These are phyloP conservation scores for Seriola aureovittata DNA, from an alignment of 2,113 vertebrate species.

Conservation along the genomic window DNA sequence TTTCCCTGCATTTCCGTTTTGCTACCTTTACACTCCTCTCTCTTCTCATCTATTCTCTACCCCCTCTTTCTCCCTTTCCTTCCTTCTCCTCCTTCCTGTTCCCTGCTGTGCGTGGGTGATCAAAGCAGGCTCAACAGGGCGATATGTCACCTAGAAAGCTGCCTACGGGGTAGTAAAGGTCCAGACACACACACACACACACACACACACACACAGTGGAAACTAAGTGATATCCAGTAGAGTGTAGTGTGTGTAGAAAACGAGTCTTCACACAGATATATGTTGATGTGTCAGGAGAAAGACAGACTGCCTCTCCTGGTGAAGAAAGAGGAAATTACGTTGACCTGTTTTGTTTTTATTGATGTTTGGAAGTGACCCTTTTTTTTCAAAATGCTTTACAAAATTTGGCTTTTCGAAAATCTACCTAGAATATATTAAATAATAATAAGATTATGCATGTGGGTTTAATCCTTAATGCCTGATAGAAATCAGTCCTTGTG, in stretches of 20 bases:
- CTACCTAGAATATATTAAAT: not conserved
- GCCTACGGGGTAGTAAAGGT: constrained; percentile 49
- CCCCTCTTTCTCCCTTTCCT: constrained; percentile 21
- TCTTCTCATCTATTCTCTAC: constrained; percentile 24
- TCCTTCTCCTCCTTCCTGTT: constrained; percentile 40
- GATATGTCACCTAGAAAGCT: constrained; percentile 61
- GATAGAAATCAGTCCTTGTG: not conserved
- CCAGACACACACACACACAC: constrained; percentile 30
- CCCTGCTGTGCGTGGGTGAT: constrained; percentile 56
- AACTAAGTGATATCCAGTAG: not conserved
- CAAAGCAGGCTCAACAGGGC: constrained; percentile 65
- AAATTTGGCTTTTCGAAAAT: not conserved
- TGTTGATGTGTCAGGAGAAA: not conserved
- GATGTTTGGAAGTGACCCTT: not conserved
- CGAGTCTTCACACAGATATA: not conserved
- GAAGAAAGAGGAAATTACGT: not conserved
- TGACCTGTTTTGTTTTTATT: not conserved
- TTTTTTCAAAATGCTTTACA: not conserved
- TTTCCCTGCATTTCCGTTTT: not conserved
- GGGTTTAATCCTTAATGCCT: not conserved
- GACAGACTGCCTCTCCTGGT: not conserved
- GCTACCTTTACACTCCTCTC: constrained; percentile 17
- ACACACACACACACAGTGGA: not conserved
- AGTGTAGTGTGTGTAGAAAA: not conserved
- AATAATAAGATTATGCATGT: not conserved